Evolutionary conservation across 64 coral and sea anemone species (phyloP).

Genomic region (Pocillopora verrucosa): DNA sequence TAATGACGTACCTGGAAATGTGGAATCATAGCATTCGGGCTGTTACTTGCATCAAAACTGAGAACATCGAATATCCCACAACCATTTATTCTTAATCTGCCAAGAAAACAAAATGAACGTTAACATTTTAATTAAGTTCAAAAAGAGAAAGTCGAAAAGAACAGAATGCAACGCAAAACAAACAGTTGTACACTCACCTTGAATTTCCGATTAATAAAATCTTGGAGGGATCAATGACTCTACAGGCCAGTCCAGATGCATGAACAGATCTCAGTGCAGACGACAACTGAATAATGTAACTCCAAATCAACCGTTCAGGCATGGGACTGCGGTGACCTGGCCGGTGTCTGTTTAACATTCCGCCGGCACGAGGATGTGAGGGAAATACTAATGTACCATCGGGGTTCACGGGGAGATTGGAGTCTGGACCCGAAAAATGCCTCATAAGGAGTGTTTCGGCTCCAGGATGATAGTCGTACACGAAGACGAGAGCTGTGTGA

Average conservation of each 20-base stretch:
- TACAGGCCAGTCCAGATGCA: slow-evolving; percentile 81
- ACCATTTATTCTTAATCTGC: slow-evolving; percentile 95
- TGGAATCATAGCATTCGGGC: slow-evolving; percentile 90
- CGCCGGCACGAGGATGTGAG: slow-evolving; percentile 49
- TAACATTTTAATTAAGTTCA: too few species aligned
- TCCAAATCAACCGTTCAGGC: slow-evolving; percentile 97
- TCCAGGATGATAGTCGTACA: slow-evolving; percentile 96
- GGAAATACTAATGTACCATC: slow-evolving; percentile 82
- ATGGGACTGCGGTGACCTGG: slow-evolving; percentile 77
- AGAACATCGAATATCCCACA: slow-evolving; percentile 93
- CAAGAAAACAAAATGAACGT: not conserved
- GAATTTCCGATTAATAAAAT: slow-evolving; percentile 96
- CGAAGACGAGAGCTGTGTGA: slow-evolving; percentile 83
- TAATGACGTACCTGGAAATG: slow-evolving; percentile 83
- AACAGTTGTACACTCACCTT: slow-evolving; percentile 47
- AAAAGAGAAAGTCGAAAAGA: too few species aligned
- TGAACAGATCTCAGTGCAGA: slow-evolving; percentile 93
- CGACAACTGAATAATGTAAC: slow-evolving; percentile 96
- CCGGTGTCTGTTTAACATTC: slow-evolving; percentile 56
- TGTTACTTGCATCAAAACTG: slow-evolving; percentile 94
- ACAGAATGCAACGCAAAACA: too few species aligned
- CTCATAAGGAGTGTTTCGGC: slow-evolving; percentile 86
- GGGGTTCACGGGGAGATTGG: slow-evolving; percentile 70
- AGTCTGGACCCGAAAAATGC: slow-evolving; percentile 91
- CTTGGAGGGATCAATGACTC: slow-evolving; percentile 97